Evolutionary conservation across 2,113 vertebrate genomes (phyloP), one percentile per base, ranked within the genome.

Genomic region (Dipodomys ordii): DNA sequence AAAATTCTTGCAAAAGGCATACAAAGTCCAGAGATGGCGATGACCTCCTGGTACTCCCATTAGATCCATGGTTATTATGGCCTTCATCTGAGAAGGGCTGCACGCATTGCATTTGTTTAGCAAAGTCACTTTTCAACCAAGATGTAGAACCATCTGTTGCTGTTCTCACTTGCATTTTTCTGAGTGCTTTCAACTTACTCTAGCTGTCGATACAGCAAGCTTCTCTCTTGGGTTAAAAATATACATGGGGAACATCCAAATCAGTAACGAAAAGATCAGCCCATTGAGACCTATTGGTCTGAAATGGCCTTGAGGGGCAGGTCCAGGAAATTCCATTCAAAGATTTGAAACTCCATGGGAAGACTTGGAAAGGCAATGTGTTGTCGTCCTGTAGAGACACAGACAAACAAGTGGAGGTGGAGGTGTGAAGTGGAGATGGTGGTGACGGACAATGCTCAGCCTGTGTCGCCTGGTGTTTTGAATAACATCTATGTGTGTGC

Each of bases 71-170:
- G 7, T 72, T 83, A 73, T 69, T 49, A 68, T 10, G 49, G n/a
- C 49, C 7, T 0, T 84, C 76, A 90, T 90, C 69, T 80, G 89
- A 89, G 30, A 57, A 30, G 25, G 80, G 57, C 68, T 2, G 8
- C 16, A 57, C 13, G 22, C 1, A n/a, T 35, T 62, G 60, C 39
- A 65, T 62, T 87, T 91, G 28, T 76, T 87, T 73, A 80, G 89
- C 85, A 94, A 74, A 87, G 92, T 87, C 3, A 65, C 76, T 93
- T 93, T 79, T 79, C 88, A 69, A 69, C 88, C 85, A 60, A 53
- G 80, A 96, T 73, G 83, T n/a, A 72, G 80, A 93, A 39, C 28
- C 73, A 9, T 64, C 53, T 74, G 27, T 72, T 4, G 0, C n/a
- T 80, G 20, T 67, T 90, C 67, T 93, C 57, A 20, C 0, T 65